Evolutionary conservation across 2,888 invertebrate genomes (phyloP), one percentile per base, ranked within the genome.

Genomic region (Calliopum simillimum): DNA sequence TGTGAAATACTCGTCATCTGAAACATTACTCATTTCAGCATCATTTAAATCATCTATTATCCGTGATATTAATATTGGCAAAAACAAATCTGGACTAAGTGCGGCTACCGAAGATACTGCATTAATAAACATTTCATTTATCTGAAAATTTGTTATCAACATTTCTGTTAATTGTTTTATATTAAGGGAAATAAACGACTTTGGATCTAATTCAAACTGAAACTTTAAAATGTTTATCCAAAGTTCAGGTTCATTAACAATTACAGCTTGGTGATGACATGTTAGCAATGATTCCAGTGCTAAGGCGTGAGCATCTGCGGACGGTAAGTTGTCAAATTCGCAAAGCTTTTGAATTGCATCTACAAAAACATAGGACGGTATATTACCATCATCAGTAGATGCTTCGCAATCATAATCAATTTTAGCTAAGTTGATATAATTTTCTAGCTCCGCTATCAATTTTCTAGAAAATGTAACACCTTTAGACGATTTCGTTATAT

Each of bases 1-100:
- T 4, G 92, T 93, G 76, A 92, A 91, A 83, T 93, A 94, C 77
- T 96, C 94, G 70, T 93, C 92, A 78, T 94, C 89, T 0, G 94
- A 92, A 25, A 97, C 90, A 73, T 89, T 89, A 65, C 91, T 88
- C 76, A 96, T 89, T 70, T 89, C 90, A 0, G 90, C 86, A 80
- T 93, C 90, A 67, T 87, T 88, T 44, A 97, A 87, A 77, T 91
- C 88, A 21, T 84, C 84, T 51, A 88, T 89, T 6, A 93, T 89
- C 73, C 88, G 87, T 11, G 87, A 85, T 44, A 94, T 86, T n/a
- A 96, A 84, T 43, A 89, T 84, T 14, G 91, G 91, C 43, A 94
- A 87, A 59, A 94, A 86, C 4, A 88, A 86, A 66, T 91, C 90
- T 0, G 93, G 89, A 78, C 91, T 90, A 8, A 92, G 85, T 3